A percentile compares a stretch with the other conserved stretches of the same genome.
Conservation (phyloP, 1,140 invertebrate species). For the Drosophila tristis region DNA sequence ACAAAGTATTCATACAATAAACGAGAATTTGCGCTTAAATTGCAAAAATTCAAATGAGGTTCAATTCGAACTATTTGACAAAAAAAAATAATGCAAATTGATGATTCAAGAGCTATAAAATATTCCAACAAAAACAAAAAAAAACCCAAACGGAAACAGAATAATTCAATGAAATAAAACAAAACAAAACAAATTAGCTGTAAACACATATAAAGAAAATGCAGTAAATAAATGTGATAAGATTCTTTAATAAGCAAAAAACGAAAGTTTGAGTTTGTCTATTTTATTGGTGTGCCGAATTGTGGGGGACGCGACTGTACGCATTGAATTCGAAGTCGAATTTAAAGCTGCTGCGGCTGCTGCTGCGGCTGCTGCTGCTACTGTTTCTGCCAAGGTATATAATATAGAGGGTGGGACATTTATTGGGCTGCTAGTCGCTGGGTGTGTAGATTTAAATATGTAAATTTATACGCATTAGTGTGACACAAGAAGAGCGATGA, state of each 20-base stretch:
- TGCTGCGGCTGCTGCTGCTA: too few relatives aligned
- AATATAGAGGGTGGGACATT: too few relatives aligned
- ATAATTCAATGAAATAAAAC: constrained; percentile 69
- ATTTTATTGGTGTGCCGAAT: constrained; percentile 1
- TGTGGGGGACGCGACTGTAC: constrained; percentile 21
- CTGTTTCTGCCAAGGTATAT: too few relatives aligned
- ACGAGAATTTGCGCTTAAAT: constrained; percentile 72
- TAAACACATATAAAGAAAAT: constrained; percentile 74
- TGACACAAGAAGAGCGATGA: too few relatives aligned
- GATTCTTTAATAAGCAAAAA: constrained; percentile 80
- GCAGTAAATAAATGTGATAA: constrained; percentile 85
- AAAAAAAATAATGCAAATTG: constrained; percentile 56
- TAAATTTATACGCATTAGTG: too few relatives aligned
- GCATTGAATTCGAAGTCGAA: too few relatives aligned
- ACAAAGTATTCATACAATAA: constrained; percentile 57
- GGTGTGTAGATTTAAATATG: too few relatives aligned
- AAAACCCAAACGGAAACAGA: constrained; percentile 44
- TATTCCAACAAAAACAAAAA: constrained; percentile 53
- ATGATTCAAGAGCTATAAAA: constrained; percentile 69
- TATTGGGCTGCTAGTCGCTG: too few relatives aligned
- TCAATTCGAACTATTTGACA: constrained; percentile 34
- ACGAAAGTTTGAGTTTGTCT: constrained; percentile 3
- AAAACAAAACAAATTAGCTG: constrained; percentile 72
- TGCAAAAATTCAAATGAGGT: constrained; percentile 44
- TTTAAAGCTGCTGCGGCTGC: too few relatives aligned